Conservation (phyloP, 2,113 vertebrate species). For the Oriolus oriolus region DNA sequence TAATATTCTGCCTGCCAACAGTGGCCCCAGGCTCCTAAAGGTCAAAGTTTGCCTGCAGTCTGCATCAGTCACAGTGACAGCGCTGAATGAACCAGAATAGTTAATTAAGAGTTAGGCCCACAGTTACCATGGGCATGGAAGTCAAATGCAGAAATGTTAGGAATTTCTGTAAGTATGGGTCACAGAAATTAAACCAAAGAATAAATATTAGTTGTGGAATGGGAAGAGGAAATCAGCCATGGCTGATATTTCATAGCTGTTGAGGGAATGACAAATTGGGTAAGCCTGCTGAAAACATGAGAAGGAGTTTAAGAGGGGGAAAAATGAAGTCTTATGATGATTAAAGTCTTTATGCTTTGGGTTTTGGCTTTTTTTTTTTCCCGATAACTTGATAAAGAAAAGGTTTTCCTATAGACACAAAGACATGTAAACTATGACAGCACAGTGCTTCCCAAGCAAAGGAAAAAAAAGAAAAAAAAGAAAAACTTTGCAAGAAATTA, state of each 20-base stretch:
- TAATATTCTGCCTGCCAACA: slow-evolving; percentile 72
- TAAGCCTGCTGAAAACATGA: slow-evolving; percentile 73
- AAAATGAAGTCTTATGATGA: slow-evolving; percentile 67
- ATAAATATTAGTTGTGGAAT: slow-evolving; percentile 82
- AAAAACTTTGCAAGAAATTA: slow-evolving; percentile 63
- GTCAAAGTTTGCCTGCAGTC: slow-evolving; percentile 83
- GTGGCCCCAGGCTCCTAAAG: slow-evolving; percentile 80
- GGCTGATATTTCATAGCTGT: slow-evolving; percentile 67
- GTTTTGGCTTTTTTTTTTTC: background rate
- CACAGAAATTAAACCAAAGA: slow-evolving; percentile 83
- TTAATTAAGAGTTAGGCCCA: slow-evolving; percentile 80
- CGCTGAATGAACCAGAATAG: slow-evolving; percentile 77
- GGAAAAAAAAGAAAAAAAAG: background rate
- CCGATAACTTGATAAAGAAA: slow-evolving; percentile 40
- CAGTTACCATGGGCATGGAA: slow-evolving; percentile 79
- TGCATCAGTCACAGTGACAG: slow-evolving; percentile 93
- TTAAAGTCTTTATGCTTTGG: slow-evolving; percentile 63
- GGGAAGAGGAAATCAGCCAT: slow-evolving; percentile 75
- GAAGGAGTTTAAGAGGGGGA: slow-evolving; percentile 60
- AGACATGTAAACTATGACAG: slow-evolving; percentile 81
- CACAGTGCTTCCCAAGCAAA: slow-evolving; percentile 77
- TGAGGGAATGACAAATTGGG: slow-evolving; percentile 72
- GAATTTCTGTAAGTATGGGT: slow-evolving; percentile 84
- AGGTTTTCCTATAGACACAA: slow-evolving; percentile 72
- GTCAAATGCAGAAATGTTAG: slow-evolving; percentile 84